Evolutionary conservation across 2,797 vertebrate species (phyloP), one percentile per base, ranked within the genome.

Genomic region (Phrynocephalus vlangalii): DNA sequence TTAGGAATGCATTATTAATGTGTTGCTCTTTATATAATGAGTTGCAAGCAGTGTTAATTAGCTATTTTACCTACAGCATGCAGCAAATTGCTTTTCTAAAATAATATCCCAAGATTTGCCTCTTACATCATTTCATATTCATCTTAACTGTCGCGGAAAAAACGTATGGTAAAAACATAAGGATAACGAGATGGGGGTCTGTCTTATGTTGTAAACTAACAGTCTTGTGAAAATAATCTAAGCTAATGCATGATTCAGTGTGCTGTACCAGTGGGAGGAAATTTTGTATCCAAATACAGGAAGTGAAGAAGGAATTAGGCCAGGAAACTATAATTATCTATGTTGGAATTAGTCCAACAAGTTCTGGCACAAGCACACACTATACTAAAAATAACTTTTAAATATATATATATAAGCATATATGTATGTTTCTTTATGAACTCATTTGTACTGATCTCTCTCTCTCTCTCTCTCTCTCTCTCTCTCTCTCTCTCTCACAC

Each of bases 361-460:
- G 48, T 20, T 52, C 71, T 88, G 79, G 83, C 71, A 56, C n/a
- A 68, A 85, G 70, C 11, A 10, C 79, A 81, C 44, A n/a, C 28
- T 9, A 33, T 16, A 56, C 78, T 85, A 85, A 85, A 88, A 85
- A 88, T 88, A 85, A 79, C 60, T 48, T n/a, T 68, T 85, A 63
- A 48, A 70, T 56, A 56, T 56, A 56, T 56, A 56, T 56, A 44
- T 44, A 5, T 44, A 5, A 44, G 38, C 38, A 44, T 44, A 50
- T 84, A 33, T 85, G 38, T 52, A 56, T 80, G 60, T 80, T 38
- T 80, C 78, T 85, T 30, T 60, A 88, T 79, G 77, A 84, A 67
- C 56, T 79, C 52, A 6, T 70, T 76, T 52, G 38, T 52, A 75
- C 84, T 13, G 33, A 1, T 71, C 30, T 71, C 66, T 24, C 48